phyloP scores from a whole-genome alignment of 35 echinoderm and acorn worm species.

The Apostichopus californicus region DNA sequence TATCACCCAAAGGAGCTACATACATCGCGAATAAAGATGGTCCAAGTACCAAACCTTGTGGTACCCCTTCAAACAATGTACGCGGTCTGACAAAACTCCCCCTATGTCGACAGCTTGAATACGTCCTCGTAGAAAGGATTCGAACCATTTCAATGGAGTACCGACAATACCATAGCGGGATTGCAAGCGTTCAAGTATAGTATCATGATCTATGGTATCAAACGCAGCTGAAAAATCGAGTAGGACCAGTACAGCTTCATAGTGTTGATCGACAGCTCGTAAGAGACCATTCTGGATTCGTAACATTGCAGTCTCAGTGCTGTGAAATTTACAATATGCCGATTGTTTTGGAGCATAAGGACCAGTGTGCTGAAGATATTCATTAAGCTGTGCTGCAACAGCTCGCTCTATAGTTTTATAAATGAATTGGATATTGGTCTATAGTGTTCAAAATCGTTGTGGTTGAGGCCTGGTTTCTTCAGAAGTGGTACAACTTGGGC shows the following conservation, averaged over 20 bases:
- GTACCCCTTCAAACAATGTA: constrained; percentile 27
- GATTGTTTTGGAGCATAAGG: constrained; percentile 8
- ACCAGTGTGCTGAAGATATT: constrained; percentile 40
- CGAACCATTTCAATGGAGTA: constrained; percentile 44
- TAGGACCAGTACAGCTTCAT: constrained; percentile 42
- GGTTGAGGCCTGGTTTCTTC: constrained; percentile 29
- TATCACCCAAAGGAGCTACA: constrained; percentile 28
- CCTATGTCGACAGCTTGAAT: constrained; percentile 35
- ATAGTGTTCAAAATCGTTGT: constrained; percentile 44
- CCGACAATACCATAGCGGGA: constrained; percentile 51
- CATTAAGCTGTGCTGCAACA: constrained; percentile 44
- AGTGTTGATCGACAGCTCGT: constrained; percentile 37
- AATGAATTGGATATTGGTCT: constrained; percentile 63
- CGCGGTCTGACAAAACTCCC: constrained; percentile 24
- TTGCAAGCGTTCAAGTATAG: constrained; percentile 42
- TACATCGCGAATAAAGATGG: constrained; percentile 20
- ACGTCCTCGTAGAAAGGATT: constrained; percentile 37
- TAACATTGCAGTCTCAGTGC: constrained; percentile 60
- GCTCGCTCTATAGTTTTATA: constrained; percentile 48
- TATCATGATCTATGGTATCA: background rate
- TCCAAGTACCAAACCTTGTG: constrained; percentile 42
- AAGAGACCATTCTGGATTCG: constrained; percentile 56
- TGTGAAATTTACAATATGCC: constrained; percentile 60
- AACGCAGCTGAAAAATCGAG: constrained; percentile 13
- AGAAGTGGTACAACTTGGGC: constrained; percentile 52